Conservation (phyloP, 2,888 invertebrate species). For the Cerceris rybyensis region DNA sequence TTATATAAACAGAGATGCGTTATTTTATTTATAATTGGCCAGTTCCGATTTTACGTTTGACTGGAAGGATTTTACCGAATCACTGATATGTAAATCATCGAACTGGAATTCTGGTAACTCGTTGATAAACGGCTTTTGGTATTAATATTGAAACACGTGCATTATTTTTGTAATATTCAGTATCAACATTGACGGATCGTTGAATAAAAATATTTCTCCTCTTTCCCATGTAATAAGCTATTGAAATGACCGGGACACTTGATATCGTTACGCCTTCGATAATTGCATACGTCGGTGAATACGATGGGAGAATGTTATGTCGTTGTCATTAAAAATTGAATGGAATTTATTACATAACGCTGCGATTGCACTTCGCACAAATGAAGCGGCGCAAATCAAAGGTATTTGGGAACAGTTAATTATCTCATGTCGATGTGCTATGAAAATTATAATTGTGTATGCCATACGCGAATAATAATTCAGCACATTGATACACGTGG, state of each 20-base stretch:
- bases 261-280: background rate
- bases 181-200: slow-evolving; percentile 44
- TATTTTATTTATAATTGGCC: slow-evolving; percentile 52
- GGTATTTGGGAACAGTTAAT: slow-evolving; percentile 1
- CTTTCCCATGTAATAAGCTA: too few relatives aligned
- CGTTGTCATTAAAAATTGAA: background rate
- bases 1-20: slow-evolving; percentile 35
- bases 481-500: background rate
- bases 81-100: slow-evolving; percentile 45
- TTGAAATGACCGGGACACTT: slow-evolving; percentile 13
- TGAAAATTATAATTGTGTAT: background rate
- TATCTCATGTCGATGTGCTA: background rate
- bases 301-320: background rate
- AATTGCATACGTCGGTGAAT: background rate
- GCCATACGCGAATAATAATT: background rate
- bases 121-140: slow-evolving; percentile 46
- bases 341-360: background rate
- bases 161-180: slow-evolving; percentile 49
- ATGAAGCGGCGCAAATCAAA: slow-evolving; percentile 1
- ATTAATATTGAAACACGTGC: slow-evolving; percentile 37
- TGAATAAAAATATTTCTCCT: slow-evolving; percentile 18
- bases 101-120: slow-evolving; percentile 49
- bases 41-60: slow-evolving; percentile 51
- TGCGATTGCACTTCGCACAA: background rate
- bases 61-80: slow-evolving; percentile 31